Percentiles rank a stretch among this genome's conserved stretches.
Conservation (phyloP, 1,140 invertebrate species). For the honey bee (Apis mellifera) region Amel_HAv3.1 CM009939.2:9504001-9504500, state of each 20-base stretch:
- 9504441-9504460: conserved; percentile 67
- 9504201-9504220: not conserved
- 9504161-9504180: not conserved
- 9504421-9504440: conserved; percentile 75
- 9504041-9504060: conserved; percentile 24
- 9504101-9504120: not conserved
- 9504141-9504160: conserved; percentile 55
- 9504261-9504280: not conserved
- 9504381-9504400: conserved; percentile 75
- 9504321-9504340: no score
- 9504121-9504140: conserved; percentile 36
- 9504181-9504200: not conserved
- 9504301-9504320: no score
- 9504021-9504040: not conserved
- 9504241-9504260: not conserved
- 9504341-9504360: not conserved
- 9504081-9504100: conserved; percentile 17
- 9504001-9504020: not conserved
- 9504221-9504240: not conserved
- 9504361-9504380: conserved; percentile 73
- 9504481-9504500: conserved; percentile 60
- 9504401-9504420: conserved; percentile 73
- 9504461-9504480: not conserved
- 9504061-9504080: conserved; percentile 39
- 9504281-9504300: not conserved